These are phyloP conservation scores for Caenorhabditis briggsae DNA, from an alignment of 1,140 invertebrate species.

Conservation along the genomic window DNA sequence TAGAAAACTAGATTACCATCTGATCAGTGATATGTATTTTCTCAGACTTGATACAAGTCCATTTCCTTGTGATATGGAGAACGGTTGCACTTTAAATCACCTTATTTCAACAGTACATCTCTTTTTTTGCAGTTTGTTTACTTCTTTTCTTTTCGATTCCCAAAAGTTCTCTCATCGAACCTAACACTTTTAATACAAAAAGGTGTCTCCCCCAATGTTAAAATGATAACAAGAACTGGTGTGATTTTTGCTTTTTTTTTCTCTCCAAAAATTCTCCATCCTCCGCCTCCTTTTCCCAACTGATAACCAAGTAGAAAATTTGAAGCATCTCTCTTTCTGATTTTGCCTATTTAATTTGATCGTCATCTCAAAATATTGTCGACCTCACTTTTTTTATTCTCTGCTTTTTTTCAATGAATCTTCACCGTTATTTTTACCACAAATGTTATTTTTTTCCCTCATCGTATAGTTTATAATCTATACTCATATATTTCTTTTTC, in stretches of 20 bases:
- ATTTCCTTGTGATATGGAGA: not conserved
- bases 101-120: not conserved
- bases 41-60: not conserved
- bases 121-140: not conserved
- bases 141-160: not conserved
- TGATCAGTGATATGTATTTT: slow-evolving; percentile 27
- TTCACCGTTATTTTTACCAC: not conserved
- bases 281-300: not conserved
- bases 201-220: not conserved
- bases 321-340: not conserved
- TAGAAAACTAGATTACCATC: not conserved
- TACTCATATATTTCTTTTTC: slow-evolving; percentile 31
- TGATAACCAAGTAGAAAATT: slow-evolving; percentile 50
- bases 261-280: not conserved
- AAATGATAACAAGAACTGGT: slow-evolving; percentile 16
- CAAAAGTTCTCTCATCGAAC: slow-evolving; percentile 31
- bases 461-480: slow-evolving; percentile 26
- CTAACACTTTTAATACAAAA: not conserved
- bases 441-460: not conserved
- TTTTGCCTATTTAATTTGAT: not conserved
- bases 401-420: not conserved
- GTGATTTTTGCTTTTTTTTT: slow-evolving; percentile 41
- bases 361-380: not conserved
- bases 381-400: not conserved
- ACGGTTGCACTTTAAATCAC: not conserved